Conservation (phyloP, 2,888 invertebrate species). For the Diadegma fenestrale region DNA sequence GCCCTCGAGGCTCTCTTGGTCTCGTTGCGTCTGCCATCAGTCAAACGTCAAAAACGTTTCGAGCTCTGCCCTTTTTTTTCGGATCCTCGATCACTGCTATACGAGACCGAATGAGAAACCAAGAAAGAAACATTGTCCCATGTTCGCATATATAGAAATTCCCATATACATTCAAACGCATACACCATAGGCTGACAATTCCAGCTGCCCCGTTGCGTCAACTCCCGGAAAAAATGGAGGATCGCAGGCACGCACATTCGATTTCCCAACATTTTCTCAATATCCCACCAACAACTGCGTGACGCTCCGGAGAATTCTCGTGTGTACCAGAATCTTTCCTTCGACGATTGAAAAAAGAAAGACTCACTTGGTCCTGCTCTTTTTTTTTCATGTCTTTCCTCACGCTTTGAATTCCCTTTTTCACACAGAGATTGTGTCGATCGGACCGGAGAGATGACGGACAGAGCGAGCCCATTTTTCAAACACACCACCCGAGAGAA, state of each 20-base stretch:
- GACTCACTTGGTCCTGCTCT: constrained; percentile 67
- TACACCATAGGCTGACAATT: constrained; percentile 17
- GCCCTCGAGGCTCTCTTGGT: constrained; percentile 65
- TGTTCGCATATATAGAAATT: background rate
- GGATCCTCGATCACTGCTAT: constrained; percentile 74
- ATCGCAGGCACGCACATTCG: constrained; percentile 57
- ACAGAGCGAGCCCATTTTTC: constrained; percentile 53
- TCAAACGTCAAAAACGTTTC: constrained; percentile 83
- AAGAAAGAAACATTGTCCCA: constrained; percentile 59
- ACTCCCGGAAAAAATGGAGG: constrained; percentile 63
- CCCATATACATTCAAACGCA: background rate
- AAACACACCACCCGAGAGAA: constrained; percentile 48
- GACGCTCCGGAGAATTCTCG: constrained; percentile 30
- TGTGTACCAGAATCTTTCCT: constrained; percentile 52
- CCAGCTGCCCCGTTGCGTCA: constrained; percentile 68
- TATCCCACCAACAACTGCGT: constrained; percentile 68
- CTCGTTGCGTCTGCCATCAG: constrained; percentile 78
- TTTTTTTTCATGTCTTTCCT: constrained; percentile 72
- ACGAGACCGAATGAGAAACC: constrained; percentile 74
- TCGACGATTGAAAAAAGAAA: constrained; percentile 57
- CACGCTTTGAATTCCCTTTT: constrained; percentile 57
- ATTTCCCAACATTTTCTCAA: constrained; percentile 57
- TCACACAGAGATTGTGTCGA: constrained; percentile 51
- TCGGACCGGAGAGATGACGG: constrained; percentile 40
- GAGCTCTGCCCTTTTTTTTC: constrained; percentile 77